Percentiles rank a stretch among this genome's conserved stretches.
phyloP scores from a whole-genome alignment of 2,113 vertebrate genomes.

The Zosterops japonicus region DNA sequence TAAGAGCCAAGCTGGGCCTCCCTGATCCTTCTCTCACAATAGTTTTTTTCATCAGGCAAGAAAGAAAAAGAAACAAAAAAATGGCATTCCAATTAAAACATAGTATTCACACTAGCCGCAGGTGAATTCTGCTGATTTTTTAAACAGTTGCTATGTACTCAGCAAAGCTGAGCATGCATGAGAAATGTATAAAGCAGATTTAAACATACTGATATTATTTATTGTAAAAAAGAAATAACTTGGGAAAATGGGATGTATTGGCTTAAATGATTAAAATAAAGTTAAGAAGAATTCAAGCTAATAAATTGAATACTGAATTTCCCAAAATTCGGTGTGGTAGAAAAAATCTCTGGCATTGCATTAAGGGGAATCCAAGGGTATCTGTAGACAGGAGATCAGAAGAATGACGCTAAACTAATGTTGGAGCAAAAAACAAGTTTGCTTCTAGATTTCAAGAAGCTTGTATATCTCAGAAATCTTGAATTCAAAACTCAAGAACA shows the following conservation, averaged over 20 bases:
- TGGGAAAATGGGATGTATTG: neutral
- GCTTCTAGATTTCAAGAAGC: neutral
- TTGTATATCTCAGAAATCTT: neutral
- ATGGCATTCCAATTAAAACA: neutral
- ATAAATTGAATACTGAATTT: neutral
- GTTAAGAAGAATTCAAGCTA: neutral
- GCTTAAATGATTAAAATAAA: neutral
- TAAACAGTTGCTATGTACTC: neutral
- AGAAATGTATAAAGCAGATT: neutral
- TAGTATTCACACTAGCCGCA: neutral
- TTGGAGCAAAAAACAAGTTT: neutral
- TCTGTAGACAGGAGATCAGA: neutral
- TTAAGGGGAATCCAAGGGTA: neutral
- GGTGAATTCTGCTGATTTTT: slow-evolving; percentile 5
- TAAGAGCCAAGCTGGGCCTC: neutral
- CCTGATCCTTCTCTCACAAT: neutral
- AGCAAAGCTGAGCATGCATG: neutral
- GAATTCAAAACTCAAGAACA: neutral
- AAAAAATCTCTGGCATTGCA: neutral
- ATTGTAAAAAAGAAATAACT: neutral
- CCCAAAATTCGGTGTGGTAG: neutral
- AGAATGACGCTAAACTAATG: neutral
- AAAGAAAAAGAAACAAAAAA: neutral
- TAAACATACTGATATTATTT: neutral
- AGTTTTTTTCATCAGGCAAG: neutral